Evolutionary conservation across 2,888 invertebrate species (phyloP).

Genomic region (Tipula vernalis): DNA sequence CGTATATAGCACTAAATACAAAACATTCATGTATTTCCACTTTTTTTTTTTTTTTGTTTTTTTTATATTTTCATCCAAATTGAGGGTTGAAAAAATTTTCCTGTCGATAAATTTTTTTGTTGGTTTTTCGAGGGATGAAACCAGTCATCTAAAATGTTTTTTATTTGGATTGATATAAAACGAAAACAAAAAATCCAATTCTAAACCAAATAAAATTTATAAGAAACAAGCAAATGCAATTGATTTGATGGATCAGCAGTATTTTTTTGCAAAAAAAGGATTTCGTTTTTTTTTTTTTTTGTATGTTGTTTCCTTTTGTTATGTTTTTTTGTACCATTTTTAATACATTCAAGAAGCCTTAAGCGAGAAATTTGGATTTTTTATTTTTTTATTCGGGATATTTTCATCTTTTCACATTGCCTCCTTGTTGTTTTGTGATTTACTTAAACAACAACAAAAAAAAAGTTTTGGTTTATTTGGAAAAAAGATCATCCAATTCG

Average conservation of each 20-base stretch:
- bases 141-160: background rate
- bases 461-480: background rate
- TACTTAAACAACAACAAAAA: background rate
- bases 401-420: background rate
- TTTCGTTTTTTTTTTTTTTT: background rate
- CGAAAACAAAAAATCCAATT: background rate
- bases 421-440: background rate
- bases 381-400: background rate
- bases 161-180: background rate
- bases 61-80: background rate
- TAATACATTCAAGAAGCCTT: background rate
- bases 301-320: background rate
- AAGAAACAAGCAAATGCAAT: background rate
- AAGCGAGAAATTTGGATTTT: background rate
- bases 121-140: background rate
- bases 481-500: conserved; percentile 4
- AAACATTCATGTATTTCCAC: conserved; percentile 4
- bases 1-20: background rate
- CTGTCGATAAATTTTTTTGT: background rate
- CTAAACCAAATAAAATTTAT: background rate
- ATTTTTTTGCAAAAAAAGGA: background rate
- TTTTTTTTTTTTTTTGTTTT: background rate
- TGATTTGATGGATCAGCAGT: background rate
- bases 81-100: background rate
- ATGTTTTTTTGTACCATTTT: background rate